These are phyloP conservation scores for Orthonevra nobilis DNA, from an alignment of 2,888 invertebrate species.

Conservation along the genomic window DNA sequence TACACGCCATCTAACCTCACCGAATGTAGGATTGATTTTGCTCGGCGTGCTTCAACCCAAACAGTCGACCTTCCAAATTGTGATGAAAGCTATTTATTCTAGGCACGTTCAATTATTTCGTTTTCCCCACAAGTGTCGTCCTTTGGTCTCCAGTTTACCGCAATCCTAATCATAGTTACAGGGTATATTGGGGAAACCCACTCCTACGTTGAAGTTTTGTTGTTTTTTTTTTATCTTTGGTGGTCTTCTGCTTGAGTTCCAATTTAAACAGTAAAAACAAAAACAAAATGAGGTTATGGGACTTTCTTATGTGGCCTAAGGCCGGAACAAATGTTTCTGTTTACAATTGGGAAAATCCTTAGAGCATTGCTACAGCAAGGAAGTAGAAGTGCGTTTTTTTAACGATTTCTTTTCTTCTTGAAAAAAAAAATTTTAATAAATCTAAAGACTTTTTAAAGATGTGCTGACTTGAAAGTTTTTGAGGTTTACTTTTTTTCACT, in stretches of 20 bases:
- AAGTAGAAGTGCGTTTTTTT: constrained; percentile 15
- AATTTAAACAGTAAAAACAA: constrained; percentile 61
- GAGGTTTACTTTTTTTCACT: too few species aligned
- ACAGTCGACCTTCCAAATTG: neutral
- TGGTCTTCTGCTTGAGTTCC: constrained; percentile 12
- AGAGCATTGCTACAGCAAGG: neutral
- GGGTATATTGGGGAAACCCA: constrained; percentile 12
- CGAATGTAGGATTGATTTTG: neutral
- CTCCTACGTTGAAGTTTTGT: constrained; percentile 1
- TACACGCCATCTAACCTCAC: too few species aligned
- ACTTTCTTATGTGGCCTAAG: constrained; percentile 32
- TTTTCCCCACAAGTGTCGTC: neutral
- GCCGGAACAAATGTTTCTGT: constrained; percentile 21
- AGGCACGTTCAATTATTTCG: constrained; percentile 6
- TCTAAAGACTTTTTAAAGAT: too few species aligned
- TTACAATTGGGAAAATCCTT: constrained; percentile 5
- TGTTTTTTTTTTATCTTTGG: constrained; percentile 6
- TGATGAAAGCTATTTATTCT: neutral
- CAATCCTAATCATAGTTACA: constrained; percentile 36
- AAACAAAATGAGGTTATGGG: constrained; percentile 49
- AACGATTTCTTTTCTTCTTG: neutral
- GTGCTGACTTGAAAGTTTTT: too few species aligned
- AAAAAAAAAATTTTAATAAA: neutral
- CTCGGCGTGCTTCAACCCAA: neutral
- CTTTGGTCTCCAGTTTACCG: constrained; percentile 7